phyloP scores from a whole-genome alignment of 2,113 vertebrate species.

The Catharus minimus region DNA sequence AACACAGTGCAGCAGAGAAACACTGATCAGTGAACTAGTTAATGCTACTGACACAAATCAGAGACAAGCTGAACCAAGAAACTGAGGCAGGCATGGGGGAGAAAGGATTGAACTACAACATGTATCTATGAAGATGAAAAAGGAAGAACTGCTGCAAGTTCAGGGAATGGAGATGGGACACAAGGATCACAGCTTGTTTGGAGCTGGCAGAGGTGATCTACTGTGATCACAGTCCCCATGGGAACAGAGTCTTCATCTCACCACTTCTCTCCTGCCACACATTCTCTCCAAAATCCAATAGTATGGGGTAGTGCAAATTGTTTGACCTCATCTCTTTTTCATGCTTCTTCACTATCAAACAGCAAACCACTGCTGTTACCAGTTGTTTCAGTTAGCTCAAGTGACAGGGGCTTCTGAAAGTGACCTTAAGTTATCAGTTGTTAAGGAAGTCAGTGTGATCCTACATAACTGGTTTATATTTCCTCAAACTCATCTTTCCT shows the following conservation, averaged over 20 bases:
- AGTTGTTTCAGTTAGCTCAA: slow-evolving; percentile 31
- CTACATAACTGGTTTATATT: slow-evolving; percentile 17
- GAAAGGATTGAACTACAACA: neutral
- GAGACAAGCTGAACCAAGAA: neutral
- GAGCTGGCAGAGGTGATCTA: neutral
- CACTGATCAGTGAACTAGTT: neutral
- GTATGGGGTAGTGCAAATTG: neutral
- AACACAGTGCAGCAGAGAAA: neutral
- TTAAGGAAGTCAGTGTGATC: slow-evolving; percentile 1
- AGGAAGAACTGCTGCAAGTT: neutral
- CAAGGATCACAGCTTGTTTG: neutral
- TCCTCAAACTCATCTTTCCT: neutral
- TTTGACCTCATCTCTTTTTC: slow-evolving; percentile 12
- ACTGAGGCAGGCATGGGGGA: neutral
- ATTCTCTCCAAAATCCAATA: neutral
- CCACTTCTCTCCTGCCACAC: neutral
- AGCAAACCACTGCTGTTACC: slow-evolving; percentile 13
- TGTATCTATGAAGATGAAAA: neutral
- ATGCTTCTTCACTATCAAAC: neutral
- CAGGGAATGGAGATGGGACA: neutral
- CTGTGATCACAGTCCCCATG: neutral
- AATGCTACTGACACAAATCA: neutral
- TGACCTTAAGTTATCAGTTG: slow-evolving; percentile 21
- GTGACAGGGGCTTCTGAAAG: slow-evolving; percentile 1
- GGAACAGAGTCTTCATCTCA: neutral